These are phyloP conservation scores for Buphagus erythrorhynchus DNA, from an alignment of 2,797 vertebrate genomes.

Conservation along the genomic window DNA sequence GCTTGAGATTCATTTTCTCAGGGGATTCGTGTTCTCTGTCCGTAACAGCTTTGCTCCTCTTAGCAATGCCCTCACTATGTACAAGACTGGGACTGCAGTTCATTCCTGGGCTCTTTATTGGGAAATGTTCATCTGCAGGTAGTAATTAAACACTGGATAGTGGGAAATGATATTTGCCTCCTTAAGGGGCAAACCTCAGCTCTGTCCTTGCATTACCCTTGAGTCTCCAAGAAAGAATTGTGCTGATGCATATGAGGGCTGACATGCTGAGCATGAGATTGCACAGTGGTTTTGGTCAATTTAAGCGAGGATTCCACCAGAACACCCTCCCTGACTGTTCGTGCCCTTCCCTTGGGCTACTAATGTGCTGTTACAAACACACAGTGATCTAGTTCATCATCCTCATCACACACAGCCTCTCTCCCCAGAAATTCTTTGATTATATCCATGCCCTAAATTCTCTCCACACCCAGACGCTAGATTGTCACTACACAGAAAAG, in stretches of 20 bases:
- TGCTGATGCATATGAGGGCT: not conserved
- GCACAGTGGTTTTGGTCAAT: constrained; percentile 2
- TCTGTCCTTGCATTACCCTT: constrained; percentile 13
- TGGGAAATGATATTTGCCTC: not conserved
- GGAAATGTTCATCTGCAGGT: constrained; percentile 1
- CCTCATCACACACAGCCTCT: not conserved
- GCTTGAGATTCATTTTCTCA: constrained; percentile 27
- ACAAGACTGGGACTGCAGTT: not conserved
- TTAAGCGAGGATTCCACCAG: not conserved
- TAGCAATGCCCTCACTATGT: not conserved
- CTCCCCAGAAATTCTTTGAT: not conserved
- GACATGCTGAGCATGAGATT: constrained; percentile 7
- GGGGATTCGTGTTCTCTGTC: constrained; percentile 17
- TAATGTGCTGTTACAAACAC: not conserved
- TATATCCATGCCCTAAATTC: not conserved
- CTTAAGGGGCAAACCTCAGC: not conserved
- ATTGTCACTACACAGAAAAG: not conserved
- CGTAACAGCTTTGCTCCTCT: not conserved
- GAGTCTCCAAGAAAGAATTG: not conserved
- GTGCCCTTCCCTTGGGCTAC: constrained; percentile 6
- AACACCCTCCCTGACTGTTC: not conserved
- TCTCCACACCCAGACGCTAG: too few relatives aligned
- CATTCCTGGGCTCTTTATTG: not conserved
- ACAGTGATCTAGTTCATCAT: not conserved
- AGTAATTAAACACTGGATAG: not conserved